These are phyloP conservation scores for Therioaphis trifolii DNA, from an alignment of 2,888 invertebrate species.

Conservation along the genomic window DNA sequence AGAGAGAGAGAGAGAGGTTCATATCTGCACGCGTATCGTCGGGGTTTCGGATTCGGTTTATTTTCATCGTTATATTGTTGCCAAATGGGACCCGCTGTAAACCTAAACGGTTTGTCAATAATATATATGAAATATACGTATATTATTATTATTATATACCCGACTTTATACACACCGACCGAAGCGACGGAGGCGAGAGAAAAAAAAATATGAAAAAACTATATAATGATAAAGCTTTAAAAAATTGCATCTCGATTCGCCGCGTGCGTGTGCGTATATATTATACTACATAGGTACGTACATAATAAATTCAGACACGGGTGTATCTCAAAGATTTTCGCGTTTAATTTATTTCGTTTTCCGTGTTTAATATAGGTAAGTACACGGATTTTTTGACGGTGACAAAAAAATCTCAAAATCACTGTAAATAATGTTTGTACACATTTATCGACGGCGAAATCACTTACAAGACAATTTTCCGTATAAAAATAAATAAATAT, in stretches of 20 bases:
- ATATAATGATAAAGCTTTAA: constrained; percentile 18
- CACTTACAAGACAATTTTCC: no score
- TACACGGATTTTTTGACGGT: neutral
- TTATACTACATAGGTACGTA: no score
- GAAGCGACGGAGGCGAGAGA: neutral
- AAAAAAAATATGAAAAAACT: constrained; percentile 3
- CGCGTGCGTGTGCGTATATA: neutral
- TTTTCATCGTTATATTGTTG: constrained; percentile 45
- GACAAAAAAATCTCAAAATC: no score
- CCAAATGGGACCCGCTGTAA: constrained; percentile 52
- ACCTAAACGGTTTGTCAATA: constrained; percentile 55
- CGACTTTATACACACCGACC: neutral
- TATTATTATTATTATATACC: neutral
- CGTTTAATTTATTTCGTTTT: no score
- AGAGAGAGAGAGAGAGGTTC: no score
- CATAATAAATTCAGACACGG: no score
- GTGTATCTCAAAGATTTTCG: no score
- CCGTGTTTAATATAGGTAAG: no score
- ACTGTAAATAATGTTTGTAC: no score
- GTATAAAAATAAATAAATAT: no score
- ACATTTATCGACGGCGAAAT: no score
- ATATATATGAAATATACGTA: neutral
- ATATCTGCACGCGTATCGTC: constrained; percentile 20
- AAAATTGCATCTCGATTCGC: constrained; percentile 29
- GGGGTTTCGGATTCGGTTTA: constrained; percentile 47